Evolutionary conservation across 2,888 invertebrate species (phyloP), one percentile per base, ranked within the genome.

Genomic region (Agonopterix heracliana): DNA sequence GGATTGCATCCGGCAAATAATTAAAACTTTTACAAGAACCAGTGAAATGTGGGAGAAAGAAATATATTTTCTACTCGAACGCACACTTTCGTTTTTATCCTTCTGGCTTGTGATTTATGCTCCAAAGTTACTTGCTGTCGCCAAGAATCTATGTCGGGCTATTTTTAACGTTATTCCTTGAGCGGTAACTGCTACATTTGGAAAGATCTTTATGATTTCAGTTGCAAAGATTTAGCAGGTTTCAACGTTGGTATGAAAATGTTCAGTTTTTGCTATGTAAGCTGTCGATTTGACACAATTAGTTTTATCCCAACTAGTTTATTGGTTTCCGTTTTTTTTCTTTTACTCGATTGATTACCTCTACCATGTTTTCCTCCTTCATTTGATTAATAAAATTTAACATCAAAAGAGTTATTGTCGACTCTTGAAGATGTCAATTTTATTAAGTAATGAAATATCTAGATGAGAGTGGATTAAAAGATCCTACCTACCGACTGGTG

Each of bases 21-120:
- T 84, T 84, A 84, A 82, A 84, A 82, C 71, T 81, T 81, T 74
- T 72, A 74, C 75, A 78, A 79, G 75, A 82, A 68, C 67, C 75
- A 78, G 63, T 72, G 76, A 80, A 78, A 79, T 78, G 74, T 77
- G 68, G 66, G 68, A 71, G 71, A 81, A 74, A 75, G 76, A 81
- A 80, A 83, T 80, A 81, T 80, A 81, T 84, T 81, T 81, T 81
- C 78, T 71, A 75, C 64, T 60, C 68, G 70, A 81, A 77, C 66
- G 77, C 68, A 74, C 73, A 76, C 78, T 81, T 75, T 82, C 76
- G 74, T 80, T 84, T 81, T 81, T 81, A 78, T 77, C 72, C 74
- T 71, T 65, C 62, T 59, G 64, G 59, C 64, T 69, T 61, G 70
- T 78, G 81, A 82, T 84, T 83, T 81, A 81, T 76, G 61, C 61